Percentiles rank a stretch among this genome's conserved stretches.
Conservation (phyloP, 1,140 invertebrate genomes). For the Zaprionus nigranus region DNA sequence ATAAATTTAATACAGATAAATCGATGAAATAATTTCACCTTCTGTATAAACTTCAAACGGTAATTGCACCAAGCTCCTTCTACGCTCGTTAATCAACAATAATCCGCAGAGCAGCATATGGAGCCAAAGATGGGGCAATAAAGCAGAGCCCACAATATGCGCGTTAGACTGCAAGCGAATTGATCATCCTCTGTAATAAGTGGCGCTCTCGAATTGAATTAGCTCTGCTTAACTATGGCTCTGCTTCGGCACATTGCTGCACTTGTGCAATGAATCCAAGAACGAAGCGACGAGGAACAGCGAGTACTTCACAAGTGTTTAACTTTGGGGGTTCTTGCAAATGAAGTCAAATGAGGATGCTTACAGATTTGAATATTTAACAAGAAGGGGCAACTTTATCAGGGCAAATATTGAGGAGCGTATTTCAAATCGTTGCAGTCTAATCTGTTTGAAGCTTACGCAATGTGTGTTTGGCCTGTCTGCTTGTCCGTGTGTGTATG, state of each 20-base stretch:
- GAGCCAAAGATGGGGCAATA: neutral
- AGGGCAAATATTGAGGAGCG: slow-evolving; percentile 54
- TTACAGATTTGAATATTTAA: slow-evolving; percentile 59
- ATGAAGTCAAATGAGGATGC: slow-evolving; percentile 59
- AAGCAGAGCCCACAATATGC: neutral
- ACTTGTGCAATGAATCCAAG: slow-evolving; percentile 17
- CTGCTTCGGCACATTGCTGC: slow-evolving; percentile 24
- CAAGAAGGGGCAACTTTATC: slow-evolving; percentile 56
- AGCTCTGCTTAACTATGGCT: slow-evolving; percentile 32
- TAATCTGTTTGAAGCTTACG: slow-evolving; percentile 44
- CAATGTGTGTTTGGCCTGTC: neutral
- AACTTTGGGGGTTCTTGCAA: slow-evolving; percentile 35
- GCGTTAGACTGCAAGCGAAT: slow-evolving; percentile 4
- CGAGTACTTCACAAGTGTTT: slow-evolving; percentile 46
- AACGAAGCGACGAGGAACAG: slow-evolving; percentile 34
- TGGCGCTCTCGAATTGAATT: slow-evolving; percentile 32
- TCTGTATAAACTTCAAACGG: neutral
- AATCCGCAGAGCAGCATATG: neutral
- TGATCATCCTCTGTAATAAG: slow-evolving; percentile 14
- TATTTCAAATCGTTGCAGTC: slow-evolving; percentile 46
- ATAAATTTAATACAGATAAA: neutral
- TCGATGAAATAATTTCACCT: neutral
- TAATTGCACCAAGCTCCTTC: neutral
- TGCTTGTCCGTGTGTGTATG: slow-evolving; percentile 9
- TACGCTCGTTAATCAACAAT: neutral